Evolutionary conservation across 2,888 invertebrate species (phyloP).

Genomic region (Thumatha senex): DNA sequence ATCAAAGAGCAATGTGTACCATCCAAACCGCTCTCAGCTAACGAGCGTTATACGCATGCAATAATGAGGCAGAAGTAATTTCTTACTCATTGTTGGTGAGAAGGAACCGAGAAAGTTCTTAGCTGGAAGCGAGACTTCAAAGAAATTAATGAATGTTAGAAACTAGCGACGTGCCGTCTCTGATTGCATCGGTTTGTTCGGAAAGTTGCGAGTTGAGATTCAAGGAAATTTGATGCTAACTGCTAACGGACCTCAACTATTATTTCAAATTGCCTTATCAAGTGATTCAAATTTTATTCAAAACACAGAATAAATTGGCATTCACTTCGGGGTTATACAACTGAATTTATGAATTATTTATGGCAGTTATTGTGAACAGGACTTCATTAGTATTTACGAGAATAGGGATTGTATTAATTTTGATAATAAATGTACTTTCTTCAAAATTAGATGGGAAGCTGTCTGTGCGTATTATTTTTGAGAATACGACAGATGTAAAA

Average conservation of each 20-base stretch:
- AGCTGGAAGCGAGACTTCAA: slow-evolving; percentile 71
- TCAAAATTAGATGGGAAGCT: too few relatives aligned
- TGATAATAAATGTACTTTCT: too few relatives aligned
- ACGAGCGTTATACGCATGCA: slow-evolving; percentile 52
- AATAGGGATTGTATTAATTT: too few relatives aligned
- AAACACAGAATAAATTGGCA: slow-evolving; percentile 50
- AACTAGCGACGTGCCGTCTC: slow-evolving; percentile 76
- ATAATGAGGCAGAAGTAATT: slow-evolving; percentile 73
- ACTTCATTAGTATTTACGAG: too few relatives aligned
- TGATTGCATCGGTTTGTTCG: slow-evolving; percentile 81
- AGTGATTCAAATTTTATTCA: slow-evolving; percentile 49
- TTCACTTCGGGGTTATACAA: slow-evolving; percentile 36
- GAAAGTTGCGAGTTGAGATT: slow-evolving; percentile 68
- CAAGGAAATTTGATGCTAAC: slow-evolving; percentile 71
- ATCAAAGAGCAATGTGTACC: slow-evolving; percentile 52
- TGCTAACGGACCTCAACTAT: slow-evolving; percentile 54
- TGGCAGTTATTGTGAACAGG: too few relatives aligned
- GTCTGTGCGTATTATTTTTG: too few relatives aligned
- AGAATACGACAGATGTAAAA: too few relatives aligned
- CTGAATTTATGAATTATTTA: slow-evolving; percentile 49
- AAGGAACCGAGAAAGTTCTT: slow-evolving; percentile 69
- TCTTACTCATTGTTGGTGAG: slow-evolving; percentile 75
- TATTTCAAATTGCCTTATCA: slow-evolving; percentile 53
- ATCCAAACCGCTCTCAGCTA: slow-evolving; percentile 48
- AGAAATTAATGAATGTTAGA: slow-evolving; percentile 82